Base-by-base conservation (phyloP, 2,888 invertebrate genomes). In the Euphydryas editha region DNA sequence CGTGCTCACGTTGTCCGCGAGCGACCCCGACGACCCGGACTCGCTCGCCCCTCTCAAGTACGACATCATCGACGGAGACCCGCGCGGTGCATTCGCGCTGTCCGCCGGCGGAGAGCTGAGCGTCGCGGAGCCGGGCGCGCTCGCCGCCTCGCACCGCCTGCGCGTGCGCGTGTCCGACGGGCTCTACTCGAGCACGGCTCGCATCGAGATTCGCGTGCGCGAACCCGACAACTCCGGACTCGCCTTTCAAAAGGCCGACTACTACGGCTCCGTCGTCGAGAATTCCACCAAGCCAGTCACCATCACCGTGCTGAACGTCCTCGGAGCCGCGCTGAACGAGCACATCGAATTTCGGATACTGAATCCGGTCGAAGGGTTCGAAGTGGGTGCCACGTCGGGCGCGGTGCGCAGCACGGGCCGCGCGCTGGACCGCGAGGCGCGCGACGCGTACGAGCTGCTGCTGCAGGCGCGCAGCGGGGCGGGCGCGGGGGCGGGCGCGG, bases 141-240 rank as follows among this genome's bases (percentile, higher is more conserved):
- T 68, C 58, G 62, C 61, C 24, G 61, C 63, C 24, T 59, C 62
- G 56, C 95, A 96, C 81, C 94, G 94, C 57, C 92, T 98, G 69
- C 96, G 96, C 76, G 95, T 98, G 51, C 94, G 97, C 67, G 98
- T 96, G 0, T 96, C 96, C 0, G 98, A 98, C 89, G 98, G 98
- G 0, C 94, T 95, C 79, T 97, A 95, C 86, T 95, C 97, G 5
- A 94, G 95, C 78, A 95, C 96, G 47, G 93, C 97, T 46, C 86
- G 90, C 60, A 82, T 90, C 7, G 76, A 77, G 30, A 75, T 92
- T 51, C 76, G 70, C 62, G 84, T 83, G 70, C 85, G 81, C 58
- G 84, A 81, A 46, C 80, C 86, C 20, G 86, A 84, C 70, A 81
- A 84, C 82, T 95, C 96, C 1, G 97, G 97, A 0, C 94, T 99